These are phyloP conservation scores for Oncorhynchus nerka DNA, from an alignment of 2,113 vertebrate species.

Conservation along the genomic window DNA sequence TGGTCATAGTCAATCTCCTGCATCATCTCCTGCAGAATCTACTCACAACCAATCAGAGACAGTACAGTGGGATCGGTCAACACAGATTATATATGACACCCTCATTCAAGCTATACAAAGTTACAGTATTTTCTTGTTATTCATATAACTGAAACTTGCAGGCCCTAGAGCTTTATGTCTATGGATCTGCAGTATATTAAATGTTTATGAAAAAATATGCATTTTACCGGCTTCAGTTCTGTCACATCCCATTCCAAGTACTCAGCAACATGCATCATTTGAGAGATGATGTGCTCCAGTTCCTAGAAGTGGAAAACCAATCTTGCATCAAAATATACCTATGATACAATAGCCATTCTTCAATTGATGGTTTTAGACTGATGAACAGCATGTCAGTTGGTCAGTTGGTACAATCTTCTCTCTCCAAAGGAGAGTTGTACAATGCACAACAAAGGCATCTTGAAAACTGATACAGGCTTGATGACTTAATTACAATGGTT, in stretches of 20 bases:
- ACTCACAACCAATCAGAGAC: not conserved
- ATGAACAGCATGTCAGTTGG: slow-evolving; percentile 46
- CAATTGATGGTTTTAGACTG: slow-evolving; percentile 21
- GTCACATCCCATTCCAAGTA: slow-evolving; percentile 97
- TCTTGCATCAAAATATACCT: slow-evolving; percentile 83
- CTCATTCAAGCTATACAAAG: not conserved
- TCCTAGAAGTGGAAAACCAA: slow-evolving; percentile 73
- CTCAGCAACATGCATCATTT: slow-evolving; percentile 95
- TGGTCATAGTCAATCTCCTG: slow-evolving; percentile 94
- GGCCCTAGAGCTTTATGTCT: not conserved
- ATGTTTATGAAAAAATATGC: not conserved
- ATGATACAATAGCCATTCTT: slow-evolving; percentile 30
- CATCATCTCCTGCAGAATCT: slow-evolving; percentile 99
- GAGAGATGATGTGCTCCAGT: slow-evolving; percentile 90
- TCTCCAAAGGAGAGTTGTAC: not conserved
- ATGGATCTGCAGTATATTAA: not conserved
- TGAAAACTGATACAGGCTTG: slow-evolving; percentile 43
- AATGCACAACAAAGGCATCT: slow-evolving; percentile 9
- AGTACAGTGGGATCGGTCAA: not conserved
- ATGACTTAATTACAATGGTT: slow-evolving; percentile 61
- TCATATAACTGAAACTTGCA: not conserved
- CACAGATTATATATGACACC: not conserved
- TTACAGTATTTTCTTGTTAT: not conserved
- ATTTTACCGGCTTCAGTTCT: slow-evolving; percentile 86
- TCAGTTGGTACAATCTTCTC: slow-evolving; percentile 45